Evolutionary conservation across 2,797 vertebrate species (phyloP), one percentile per base, ranked within the genome.

Genomic region (Intellagama lesueurii): DNA sequence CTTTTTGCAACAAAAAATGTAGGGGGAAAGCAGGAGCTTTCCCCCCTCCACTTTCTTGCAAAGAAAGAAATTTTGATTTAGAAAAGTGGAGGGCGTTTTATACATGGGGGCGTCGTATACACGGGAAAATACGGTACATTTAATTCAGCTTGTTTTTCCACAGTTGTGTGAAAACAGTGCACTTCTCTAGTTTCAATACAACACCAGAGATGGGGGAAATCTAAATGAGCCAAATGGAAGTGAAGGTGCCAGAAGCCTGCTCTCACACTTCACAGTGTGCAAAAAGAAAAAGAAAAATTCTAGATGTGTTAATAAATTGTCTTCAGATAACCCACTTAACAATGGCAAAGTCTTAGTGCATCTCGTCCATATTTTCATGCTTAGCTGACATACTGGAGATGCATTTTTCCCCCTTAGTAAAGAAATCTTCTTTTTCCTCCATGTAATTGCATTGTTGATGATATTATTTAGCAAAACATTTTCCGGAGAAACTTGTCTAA

Each of bases 401-500:
- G 1, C 28, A 40, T 12, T 8, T 60, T 72, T 64, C 76, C 22
- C 2, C 76, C 32, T 86, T 56, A 9, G 0, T 64, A 75, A 0
- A 83, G 17, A 87, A 89, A 24, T 81, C 30, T 0, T 88, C 0
- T 87, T 87, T 85, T 83, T 49, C 16, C 82, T 1, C 26, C 70
- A 77, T 22, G 87, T 91, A 89, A 70, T 66, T 89, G 16, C 32
- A 16, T 44, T 92, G 44, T 22, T 93, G 75, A 44, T 85, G 86
- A 86, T 9, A 28, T 69, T 77, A 77, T 77, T 92, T 0, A 0
- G 11, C 49, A 92, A 91, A 92, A 89, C 28, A 83, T 69, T 73
- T 90, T 87, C 82, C 3, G 75, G 56, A 90, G 87, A 79, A 84
- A 73, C 44, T 91, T 47, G 84, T n/a, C 73, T 75, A 49, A 92